phyloP scores from a whole-genome alignment of 2,113 vertebrate genomes.

The Myocastor coypus region DNA sequence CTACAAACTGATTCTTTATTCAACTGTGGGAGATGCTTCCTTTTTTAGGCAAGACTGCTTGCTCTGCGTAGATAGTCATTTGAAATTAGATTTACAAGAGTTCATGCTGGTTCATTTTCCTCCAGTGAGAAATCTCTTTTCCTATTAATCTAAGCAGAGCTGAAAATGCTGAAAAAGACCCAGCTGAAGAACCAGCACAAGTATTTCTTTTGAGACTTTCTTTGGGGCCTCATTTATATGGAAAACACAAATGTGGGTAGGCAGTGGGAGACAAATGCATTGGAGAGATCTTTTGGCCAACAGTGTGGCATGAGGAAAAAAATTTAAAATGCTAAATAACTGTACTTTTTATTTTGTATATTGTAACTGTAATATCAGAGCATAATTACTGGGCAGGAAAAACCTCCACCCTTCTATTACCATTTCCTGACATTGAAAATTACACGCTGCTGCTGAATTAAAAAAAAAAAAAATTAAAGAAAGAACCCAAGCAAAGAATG shows the following conservation, averaged over 20 bases:
- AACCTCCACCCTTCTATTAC: constrained; percentile 77
- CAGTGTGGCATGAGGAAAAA: constrained; percentile 61
- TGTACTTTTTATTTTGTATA: constrained; percentile 73
- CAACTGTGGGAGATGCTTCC: constrained; percentile 39
- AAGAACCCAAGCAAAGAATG: constrained; percentile 39
- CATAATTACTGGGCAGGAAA: constrained; percentile 74
- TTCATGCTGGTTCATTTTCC: constrained; percentile 29
- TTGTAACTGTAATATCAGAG: constrained; percentile 76
- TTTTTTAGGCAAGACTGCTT: constrained; percentile 68
- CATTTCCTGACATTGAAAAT: constrained; percentile 83
- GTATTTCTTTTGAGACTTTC: constrained; percentile 61
- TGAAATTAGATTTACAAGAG: constrained; percentile 55
- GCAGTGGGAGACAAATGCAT: neutral
- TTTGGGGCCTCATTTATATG: neutral
- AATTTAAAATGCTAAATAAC: constrained; percentile 71
- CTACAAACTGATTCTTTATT: constrained; percentile 48
- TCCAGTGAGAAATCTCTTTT: neutral
- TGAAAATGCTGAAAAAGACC: constrained; percentile 20
- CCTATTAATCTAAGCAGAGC: constrained; percentile 61
- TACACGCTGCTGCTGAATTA: constrained; percentile 61
- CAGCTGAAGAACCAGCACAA: neutral
- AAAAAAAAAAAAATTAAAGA: neutral
- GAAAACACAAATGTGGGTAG: neutral
- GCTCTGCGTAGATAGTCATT: neutral
- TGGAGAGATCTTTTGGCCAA: constrained; percentile 57